Evolutionary conservation across 1,140 invertebrate species (phyloP), one percentile per base, ranked within the genome.

Genomic region (Eulimnadia texana): DNA sequence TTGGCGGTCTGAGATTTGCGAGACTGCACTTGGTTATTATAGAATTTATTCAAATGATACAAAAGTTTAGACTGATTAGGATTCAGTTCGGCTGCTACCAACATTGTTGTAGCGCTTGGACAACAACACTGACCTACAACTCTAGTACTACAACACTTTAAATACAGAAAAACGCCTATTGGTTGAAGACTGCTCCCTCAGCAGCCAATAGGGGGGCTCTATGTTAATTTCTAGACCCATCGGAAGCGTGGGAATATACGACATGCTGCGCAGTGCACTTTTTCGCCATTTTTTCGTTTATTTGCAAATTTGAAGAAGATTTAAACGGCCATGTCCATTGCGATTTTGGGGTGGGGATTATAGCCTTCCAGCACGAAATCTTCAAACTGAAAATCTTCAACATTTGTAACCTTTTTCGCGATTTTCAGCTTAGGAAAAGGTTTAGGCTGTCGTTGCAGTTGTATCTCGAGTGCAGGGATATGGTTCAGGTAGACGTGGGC

Each of bases 241-340:
- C n/a, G n/a, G n/a, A n/a, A n/a, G n/a, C n/a, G n/a, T n/a, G n/a
- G n/a, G n/a, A n/a, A n/a, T n/a, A n/a, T n/a, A n/a, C n/a, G n/a
- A n/a, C n/a, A n/a, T n/a, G n/a, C n/a, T n/a, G n/a, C n/a, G n/a
- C n/a, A 42, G 16, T 42, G 33, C 6, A 42, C 33, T 9, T 9
- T 42, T 9, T 42, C 6, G 33, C 16, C 33, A 42, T 6, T 42
- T 42, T 42, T 42, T 16, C 6, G 16, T 9, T 42, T 6, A 42
- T 42, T 16, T 42, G 6, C 6, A 9, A 42, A 9, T 16, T 6
- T 9, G 33, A 42, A 16, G 16, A 42, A 9, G 33, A 6, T 6
- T 84, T 78, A 98, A 50, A 98, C 88, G 65, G 96, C 93, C 95
- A 99, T 98, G 69, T 87, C 78, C 94, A 99, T 98, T 60, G 80